Evolutionary conservation across 2,888 invertebrate species (phyloP).

Genomic region (Cantharis flavilabris): DNA sequence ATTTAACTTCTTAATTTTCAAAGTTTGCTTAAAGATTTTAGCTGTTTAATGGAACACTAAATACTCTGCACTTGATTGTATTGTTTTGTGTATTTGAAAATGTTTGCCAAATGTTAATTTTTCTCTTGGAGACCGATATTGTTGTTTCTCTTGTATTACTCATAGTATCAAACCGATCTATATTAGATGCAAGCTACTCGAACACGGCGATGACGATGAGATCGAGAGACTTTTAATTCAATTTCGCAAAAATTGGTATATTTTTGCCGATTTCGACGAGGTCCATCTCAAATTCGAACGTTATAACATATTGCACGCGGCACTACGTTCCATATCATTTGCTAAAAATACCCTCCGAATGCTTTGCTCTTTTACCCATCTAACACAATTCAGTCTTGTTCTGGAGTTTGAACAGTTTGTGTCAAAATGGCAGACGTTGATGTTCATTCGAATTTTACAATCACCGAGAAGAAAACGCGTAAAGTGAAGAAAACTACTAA

Average conservation of each 20-base stretch:
- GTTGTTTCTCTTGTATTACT: background rate
- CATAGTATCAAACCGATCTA: background rate
- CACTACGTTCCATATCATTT: conserved; percentile 52
- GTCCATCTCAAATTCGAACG: conserved; percentile 30
- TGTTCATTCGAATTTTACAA: conserved; percentile 82
- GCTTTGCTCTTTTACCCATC: conserved; percentile 48
- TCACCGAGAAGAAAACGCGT: conserved; percentile 83
- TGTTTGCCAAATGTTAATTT: background rate
- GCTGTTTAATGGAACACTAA: background rate
- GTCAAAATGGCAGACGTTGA: conserved; percentile 86
- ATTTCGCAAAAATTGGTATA: conserved; percentile 27
- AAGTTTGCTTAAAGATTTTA: background rate
- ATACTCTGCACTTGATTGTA: background rate
- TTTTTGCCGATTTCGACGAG: conserved; percentile 33
- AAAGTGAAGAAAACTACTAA: conserved; percentile 89
- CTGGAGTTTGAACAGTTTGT: conserved; percentile 38
- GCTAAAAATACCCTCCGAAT: conserved; percentile 54
- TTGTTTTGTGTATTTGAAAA: background rate
- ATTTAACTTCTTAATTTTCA: background rate
- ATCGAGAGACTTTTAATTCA: conserved; percentile 4
- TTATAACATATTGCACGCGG: conserved; percentile 41
- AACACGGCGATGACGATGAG: background rate
- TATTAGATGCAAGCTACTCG: background rate
- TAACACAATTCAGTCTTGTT: conserved; percentile 46
- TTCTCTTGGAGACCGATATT: background rate